A percentile compares a stretch with the other conserved stretches of the same genome.
These are phyloP conservation scores for Hipparchia sbordonii DNA, from an alignment of 2,888 invertebrate genomes.

Conservation along the genomic window DNA sequence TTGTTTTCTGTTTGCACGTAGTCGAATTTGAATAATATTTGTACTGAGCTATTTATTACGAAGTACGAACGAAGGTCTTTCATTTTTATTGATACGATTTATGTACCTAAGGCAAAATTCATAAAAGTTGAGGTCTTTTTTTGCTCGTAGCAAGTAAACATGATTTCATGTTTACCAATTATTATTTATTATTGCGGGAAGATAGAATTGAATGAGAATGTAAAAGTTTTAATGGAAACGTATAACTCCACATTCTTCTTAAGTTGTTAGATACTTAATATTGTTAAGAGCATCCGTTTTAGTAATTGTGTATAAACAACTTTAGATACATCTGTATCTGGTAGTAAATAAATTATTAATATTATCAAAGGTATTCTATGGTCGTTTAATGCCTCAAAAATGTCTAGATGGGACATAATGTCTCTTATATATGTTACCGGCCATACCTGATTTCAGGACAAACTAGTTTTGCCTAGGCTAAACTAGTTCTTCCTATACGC, in stretches of 20 bases:
- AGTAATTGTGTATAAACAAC: no score
- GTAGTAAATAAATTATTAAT: no score
- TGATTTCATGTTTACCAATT: constrained; percentile 10
- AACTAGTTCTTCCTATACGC: no score
- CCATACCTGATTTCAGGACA: no score
- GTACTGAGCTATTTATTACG: constrained; percentile 3
- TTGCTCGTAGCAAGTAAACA: constrained; percentile 16
- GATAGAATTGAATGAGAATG: constrained; percentile 2
- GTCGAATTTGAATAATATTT: constrained; percentile 20
- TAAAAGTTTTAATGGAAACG: constrained; percentile 16
- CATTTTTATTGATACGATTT: constrained; percentile 19
- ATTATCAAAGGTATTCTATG: no score
- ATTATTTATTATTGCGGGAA: not conserved
- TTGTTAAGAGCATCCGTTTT: not conserved
- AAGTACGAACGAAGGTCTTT: not conserved
- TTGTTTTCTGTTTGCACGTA: constrained; percentile 6
- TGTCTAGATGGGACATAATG: no score
- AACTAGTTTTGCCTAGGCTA: no score
- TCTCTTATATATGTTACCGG: no score
- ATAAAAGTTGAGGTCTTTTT: constrained; percentile 11
- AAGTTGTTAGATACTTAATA: not conserved
- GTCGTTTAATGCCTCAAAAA: no score
- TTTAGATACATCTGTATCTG: no score
- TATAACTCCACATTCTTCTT: not conserved
- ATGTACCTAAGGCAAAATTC: constrained; percentile 4